Base-by-base conservation (phyloP, 2,888 invertebrate genomes). In the Celastrina argiolus region DNA sequence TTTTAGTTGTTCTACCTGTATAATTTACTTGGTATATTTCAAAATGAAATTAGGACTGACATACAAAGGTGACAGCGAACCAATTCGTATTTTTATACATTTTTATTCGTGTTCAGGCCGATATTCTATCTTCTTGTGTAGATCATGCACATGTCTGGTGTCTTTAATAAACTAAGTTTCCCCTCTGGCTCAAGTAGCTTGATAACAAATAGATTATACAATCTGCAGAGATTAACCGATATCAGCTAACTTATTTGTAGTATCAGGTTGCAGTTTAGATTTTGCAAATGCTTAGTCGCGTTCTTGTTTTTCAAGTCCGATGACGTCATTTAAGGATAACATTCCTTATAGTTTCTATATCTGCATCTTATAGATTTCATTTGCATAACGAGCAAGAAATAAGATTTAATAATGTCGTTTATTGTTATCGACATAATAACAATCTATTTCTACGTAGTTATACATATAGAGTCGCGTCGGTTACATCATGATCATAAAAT, bases 221-320 rank as follows among this genome's bases (percentile, higher is more conserved):
- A 58, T 58, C 51, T 51, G 22, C 22, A 51, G 26, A 39, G 56
- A 56, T 56, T 71, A 69, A 76, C 75, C 78, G 71, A 64, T 56
- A 69, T 69, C 68, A 68, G 66, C 65, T 22, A 65, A 68, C 31
- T 67, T 58, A 59, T 58, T 45, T 64, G 56, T 65, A 41, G 63
- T 68, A 68, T 66, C 68, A 36, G 67, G 64, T 66, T 66, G 63
- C 68, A 65, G 64, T 74, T 75, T 73, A 75, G 76, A 78, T 78
- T 78, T 80, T 79, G 79, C 79, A 75, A 76, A 78, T 77, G 58
- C 77, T 75, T 56, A 70, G 69, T 74, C 70, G 67, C 61, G 71
- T 70, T 69, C 69, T 68, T 67, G 65, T 68, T 72, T 67, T 70
- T 70, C 69, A 67, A 72, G 72, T 77, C 76, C 75, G 69, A 70